A percentile compares a stretch with the other conserved stretches of the same genome.
phyloP scores from a whole-genome alignment of 2,888 invertebrate genomes.

The Eretmocerus hayati region DNA sequence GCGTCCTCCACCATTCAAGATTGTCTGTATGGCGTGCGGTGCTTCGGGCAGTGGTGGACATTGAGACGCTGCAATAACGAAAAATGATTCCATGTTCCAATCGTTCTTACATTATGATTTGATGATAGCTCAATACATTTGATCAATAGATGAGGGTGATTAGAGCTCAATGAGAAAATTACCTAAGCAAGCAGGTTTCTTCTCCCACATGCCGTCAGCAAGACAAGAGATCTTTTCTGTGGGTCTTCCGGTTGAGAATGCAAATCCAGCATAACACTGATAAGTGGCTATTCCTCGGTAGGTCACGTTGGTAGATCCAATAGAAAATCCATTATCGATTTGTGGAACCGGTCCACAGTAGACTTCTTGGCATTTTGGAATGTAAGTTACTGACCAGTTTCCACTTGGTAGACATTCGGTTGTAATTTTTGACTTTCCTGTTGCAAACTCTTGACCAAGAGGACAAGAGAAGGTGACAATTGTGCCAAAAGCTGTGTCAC shows the following conservation, averaged over 20 bases:
- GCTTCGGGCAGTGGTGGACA: constrained; percentile 82
- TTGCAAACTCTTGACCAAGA: constrained; percentile 88
- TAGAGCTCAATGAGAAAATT: constrained; percentile 27
- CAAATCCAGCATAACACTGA: constrained; percentile 94
- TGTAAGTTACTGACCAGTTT: constrained; percentile 86
- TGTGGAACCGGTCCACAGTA: constrained; percentile 97
- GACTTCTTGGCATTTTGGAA: constrained; percentile 91
- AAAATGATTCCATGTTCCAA: neutral
- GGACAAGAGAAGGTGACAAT: constrained; percentile 86
- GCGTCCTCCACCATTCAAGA: constrained; percentile 82
- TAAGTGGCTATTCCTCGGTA: constrained; percentile 90
- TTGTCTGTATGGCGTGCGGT: constrained; percentile 76
- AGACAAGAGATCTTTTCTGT: constrained; percentile 85
- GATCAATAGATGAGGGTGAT: neutral
- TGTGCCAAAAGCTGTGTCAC: constrained; percentile 89
- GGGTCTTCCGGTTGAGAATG: constrained; percentile 80
- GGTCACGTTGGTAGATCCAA: constrained; percentile 91
- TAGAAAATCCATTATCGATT: constrained; percentile 95
- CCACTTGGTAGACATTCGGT: constrained; percentile 85
- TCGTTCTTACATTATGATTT: neutral
- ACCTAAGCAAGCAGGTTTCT: constrained; percentile 84
- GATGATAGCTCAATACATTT: neutral
- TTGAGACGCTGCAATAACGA: constrained; percentile 65
- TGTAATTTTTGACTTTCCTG: constrained; percentile 74
- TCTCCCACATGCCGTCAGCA: constrained; percentile 87